A percentile compares a stretch with the other conserved stretches of the same genome.
Conservation (phyloP, 2,888 invertebrate genomes). For the Himalopsyche japonica region DNA sequence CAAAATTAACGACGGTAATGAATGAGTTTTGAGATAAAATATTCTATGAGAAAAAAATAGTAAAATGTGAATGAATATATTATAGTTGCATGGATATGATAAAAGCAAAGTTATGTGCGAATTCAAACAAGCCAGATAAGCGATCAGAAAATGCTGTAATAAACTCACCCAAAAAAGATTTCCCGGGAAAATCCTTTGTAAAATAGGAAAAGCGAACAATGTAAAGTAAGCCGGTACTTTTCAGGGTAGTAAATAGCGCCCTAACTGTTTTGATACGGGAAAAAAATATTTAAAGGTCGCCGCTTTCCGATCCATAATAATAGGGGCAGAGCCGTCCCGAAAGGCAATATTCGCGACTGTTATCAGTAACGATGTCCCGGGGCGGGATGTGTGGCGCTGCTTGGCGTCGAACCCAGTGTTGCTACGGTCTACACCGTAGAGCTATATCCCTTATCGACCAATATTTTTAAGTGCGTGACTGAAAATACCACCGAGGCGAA, state of each 20-base stretch:
- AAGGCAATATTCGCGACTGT: conserved; percentile 14
- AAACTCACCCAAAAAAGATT: background rate
- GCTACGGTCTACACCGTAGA: background rate
- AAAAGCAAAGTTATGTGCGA: no score
- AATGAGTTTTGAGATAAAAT: no score
- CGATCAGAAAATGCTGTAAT: background rate
- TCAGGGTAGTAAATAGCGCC: background rate
- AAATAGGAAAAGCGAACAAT: background rate
- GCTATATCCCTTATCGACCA: conserved; percentile 7
- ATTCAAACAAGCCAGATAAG: background rate
- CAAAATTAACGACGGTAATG: no score
- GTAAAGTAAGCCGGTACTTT: background rate
- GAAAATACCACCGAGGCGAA: background rate
- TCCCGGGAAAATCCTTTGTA: background rate
- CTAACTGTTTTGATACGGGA: background rate
- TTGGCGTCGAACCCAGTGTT: background rate
- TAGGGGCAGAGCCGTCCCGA: conserved; percentile 11
- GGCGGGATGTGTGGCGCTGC: background rate
- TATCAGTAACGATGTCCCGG: conserved; percentile 23
- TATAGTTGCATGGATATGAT: no score
- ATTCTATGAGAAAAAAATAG: no score
- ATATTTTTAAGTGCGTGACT: conserved; percentile 11
- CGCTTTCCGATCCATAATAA: background rate
- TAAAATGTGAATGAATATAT: no score
- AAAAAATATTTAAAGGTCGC: background rate